phyloP scores from a whole-genome alignment of 2,797 vertebrate genomes.

The Dromococcyx pavoninus region DNA sequence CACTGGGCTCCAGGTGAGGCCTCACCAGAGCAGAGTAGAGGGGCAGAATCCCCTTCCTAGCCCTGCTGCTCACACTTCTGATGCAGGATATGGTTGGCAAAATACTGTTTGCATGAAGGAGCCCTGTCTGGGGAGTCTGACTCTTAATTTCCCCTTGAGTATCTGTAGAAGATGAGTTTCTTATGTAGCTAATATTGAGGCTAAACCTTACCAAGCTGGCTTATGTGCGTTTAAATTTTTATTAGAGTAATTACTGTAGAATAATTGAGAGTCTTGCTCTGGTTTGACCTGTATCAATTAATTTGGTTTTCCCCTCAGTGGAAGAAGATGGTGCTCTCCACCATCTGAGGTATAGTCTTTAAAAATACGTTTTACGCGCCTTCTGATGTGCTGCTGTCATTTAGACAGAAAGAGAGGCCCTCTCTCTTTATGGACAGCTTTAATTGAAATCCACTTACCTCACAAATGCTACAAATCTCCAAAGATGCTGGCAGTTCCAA shows the following conservation, averaged over 20 bases:
- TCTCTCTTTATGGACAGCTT: background rate
- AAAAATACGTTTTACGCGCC: background rate
- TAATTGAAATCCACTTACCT: background rate
- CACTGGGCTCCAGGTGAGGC: no score
- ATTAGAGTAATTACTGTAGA: conserved; percentile 43
- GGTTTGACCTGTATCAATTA: conserved; percentile 48
- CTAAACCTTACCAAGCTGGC: background rate
- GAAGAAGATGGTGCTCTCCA: background rate
- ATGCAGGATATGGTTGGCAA: no score
- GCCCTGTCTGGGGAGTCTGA: background rate
- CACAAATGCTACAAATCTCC: background rate
- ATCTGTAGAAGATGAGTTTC: background rate
- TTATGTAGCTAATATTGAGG: background rate
- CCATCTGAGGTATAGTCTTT: background rate
- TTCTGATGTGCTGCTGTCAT: conserved; percentile 10
- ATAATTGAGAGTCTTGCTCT: conserved; percentile 38
- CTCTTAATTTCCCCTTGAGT: background rate
- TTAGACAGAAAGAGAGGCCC: background rate
- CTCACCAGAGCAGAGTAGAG: no score
- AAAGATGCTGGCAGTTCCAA: background rate
- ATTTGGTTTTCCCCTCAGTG: background rate
- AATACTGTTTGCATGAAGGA: background rate
- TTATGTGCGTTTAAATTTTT: conserved; percentile 37
- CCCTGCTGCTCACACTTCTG: no score
- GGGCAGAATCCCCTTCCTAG: no score